These are phyloP conservation scores for Rhyacophila evoluta DNA, from an alignment of 2,888 invertebrate genomes.

Conservation along the genomic window DNA sequence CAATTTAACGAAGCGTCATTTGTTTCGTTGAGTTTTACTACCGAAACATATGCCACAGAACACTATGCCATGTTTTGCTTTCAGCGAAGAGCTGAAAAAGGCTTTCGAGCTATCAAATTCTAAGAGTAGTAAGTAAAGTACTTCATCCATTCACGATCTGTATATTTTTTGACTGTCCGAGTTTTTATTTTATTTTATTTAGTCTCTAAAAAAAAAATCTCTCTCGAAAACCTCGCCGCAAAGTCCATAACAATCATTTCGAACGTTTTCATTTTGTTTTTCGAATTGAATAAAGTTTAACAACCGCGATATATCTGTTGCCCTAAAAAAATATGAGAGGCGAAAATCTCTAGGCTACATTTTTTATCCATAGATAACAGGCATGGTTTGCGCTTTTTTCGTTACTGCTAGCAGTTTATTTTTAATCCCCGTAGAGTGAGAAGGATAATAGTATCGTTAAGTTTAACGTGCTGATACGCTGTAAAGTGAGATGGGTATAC, in stretches of 20 bases:
- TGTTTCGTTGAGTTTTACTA: neutral
- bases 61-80: neutral
- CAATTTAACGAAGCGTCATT: neutral
- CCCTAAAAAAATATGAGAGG: neutral
- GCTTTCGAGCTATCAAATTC: neutral
- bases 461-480: slow-evolving; percentile 15
- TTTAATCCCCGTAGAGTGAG: slow-evolving; percentile 19
- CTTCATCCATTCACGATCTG: neutral
- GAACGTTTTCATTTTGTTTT: slow-evolving; percentile 19
- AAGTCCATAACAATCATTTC: slow-evolving; percentile 4
- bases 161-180: slow-evolving; percentile 11
- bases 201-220: neutral
- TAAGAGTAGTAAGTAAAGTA: neutral
- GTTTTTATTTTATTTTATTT: neutral
- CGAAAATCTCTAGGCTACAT: neutral
- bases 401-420: slow-evolving; percentile 1
- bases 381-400: neutral
- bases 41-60: neutral
- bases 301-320: neutral
- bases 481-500: neutral
- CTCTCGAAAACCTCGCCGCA: neutral
- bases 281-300: slow-evolving; percentile 22
- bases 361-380: neutral
- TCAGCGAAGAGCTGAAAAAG: neutral
- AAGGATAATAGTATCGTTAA: slow-evolving; percentile 4